Conservation (phyloP, 2,888 invertebrate species). For the Nephrotoma appendiculata region DNA sequence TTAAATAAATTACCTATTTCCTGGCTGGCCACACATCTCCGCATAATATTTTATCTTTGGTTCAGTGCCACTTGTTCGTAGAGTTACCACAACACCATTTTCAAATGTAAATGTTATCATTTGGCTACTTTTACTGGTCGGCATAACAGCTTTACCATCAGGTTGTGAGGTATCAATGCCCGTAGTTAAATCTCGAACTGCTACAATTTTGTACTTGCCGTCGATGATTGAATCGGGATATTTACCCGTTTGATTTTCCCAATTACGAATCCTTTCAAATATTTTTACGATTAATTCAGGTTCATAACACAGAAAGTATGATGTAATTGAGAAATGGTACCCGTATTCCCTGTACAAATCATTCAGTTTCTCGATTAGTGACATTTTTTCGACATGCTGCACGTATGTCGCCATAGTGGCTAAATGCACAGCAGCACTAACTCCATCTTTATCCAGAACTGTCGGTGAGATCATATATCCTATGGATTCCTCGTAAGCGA, state of each 20-base stretch:
- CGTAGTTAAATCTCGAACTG: constrained; percentile 76
- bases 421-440: constrained; percentile 71
- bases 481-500: constrained; percentile 97
- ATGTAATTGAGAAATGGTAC: constrained; percentile 72
- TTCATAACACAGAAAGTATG: constrained; percentile 81
- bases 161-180: constrained; percentile 56
- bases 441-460: constrained; percentile 93
- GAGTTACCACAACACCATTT: constrained; percentile 72
- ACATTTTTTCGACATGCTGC: constrained; percentile 38
- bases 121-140: constrained; percentile 51
- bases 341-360: constrained; percentile 76
- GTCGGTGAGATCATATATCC: constrained; percentile 88
- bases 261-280: constrained; percentile 72
- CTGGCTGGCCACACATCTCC: constrained; percentile 62
- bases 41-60: constrained; percentile 99
- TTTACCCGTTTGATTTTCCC: constrained; percentile 38
- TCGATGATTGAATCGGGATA: constrained; percentile 53
- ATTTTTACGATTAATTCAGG: constrained; percentile 50
- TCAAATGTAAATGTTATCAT: constrained; percentile 92
- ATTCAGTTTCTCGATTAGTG: constrained; percentile 47
- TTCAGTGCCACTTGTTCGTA: constrained; percentile 96
- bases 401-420: constrained; percentile 65
- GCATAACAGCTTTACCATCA: constrained; percentile 53
- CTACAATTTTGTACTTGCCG: constrained; percentile 47
- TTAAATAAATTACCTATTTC: constrained; percentile 38